Base-by-base conservation (phyloP, 2,888 invertebrate genomes). In the Autographa gamma region DNA sequence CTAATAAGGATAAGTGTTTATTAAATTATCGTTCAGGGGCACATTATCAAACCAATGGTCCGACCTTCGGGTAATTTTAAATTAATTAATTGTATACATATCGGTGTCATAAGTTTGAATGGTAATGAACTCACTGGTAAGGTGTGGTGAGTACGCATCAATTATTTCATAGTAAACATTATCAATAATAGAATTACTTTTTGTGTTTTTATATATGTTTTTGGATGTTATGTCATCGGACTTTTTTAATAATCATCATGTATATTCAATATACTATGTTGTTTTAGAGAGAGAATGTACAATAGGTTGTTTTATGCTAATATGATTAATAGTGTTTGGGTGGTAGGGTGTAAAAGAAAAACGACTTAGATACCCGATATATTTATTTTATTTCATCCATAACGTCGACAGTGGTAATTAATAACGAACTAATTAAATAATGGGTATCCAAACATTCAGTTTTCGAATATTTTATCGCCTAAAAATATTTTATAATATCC, bases 381-480 rank as follows among this genome's bases (percentile, higher is more conserved):
- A 88, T 90, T 92, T 89, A 89, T 93, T 91, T 92, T 88, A 90
- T 90, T 89, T 87, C 85, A 87, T 92, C 80, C 88, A 86, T 92
- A 93, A 93, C 90, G 85, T 91, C 85, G 90, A 93, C 89, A 92
- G 77, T 88, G 81, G 85, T 89, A 87, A 80, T 88, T 89, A 93
- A 92, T 92, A 95, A 92, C 90, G 81, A 93, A 91, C 92, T 93
- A 92, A 89, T 84, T 87, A 88, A 85, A 86, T 88, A 87, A 84
- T 87, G 91, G 91, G 91, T 90, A 93, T 91, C 90, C 88, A 88
- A 90, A 92, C 88, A 92, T 89, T 89, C 86, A 89, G 76, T 89
- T 88, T 87, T 87, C 79, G 84, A 88, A 87, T 89, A 89, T 81
- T 86, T 89, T 83, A 90, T 77, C 86, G 73, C 87, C 90, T 92